phyloP scores from a whole-genome alignment of 2,113 vertebrate species.

The Meriones unguiculatus region DNA sequence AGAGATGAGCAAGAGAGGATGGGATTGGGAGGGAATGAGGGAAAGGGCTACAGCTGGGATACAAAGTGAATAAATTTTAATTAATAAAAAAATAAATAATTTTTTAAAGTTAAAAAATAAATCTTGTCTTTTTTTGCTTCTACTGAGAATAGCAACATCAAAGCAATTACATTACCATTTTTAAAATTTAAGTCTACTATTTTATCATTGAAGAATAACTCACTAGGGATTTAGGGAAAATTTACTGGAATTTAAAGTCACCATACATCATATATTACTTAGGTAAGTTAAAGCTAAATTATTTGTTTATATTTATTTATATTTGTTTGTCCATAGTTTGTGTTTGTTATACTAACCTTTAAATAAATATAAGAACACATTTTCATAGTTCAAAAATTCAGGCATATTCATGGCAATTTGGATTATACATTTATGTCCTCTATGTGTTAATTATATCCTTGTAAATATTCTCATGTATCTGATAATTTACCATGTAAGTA shows the following conservation, averaged over 20 bases:
- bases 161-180: neutral
- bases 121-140: neutral
- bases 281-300: neutral
- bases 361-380: neutral
- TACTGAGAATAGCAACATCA: neutral
- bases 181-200: neutral
- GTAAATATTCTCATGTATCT: neutral
- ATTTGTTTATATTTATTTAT: neutral
- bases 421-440: neutral
- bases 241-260: conserved; percentile 3
- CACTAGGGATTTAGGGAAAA: neutral
- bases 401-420: neutral
- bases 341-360: neutral
- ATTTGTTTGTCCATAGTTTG: neutral
- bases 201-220: neutral
- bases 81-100: too few species aligned
- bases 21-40: too few species aligned
- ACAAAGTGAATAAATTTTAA: too few species aligned
- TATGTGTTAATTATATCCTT: neutral
- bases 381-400: conserved; percentile 21
- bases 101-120: neutral
- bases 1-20: too few species aligned
- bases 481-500: neutral
- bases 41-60: too few species aligned
- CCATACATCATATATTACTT: neutral